Evolutionary conservation across 1,140 invertebrate genomes (phyloP).

Genomic region (Macrocentrus cingulum): DNA sequence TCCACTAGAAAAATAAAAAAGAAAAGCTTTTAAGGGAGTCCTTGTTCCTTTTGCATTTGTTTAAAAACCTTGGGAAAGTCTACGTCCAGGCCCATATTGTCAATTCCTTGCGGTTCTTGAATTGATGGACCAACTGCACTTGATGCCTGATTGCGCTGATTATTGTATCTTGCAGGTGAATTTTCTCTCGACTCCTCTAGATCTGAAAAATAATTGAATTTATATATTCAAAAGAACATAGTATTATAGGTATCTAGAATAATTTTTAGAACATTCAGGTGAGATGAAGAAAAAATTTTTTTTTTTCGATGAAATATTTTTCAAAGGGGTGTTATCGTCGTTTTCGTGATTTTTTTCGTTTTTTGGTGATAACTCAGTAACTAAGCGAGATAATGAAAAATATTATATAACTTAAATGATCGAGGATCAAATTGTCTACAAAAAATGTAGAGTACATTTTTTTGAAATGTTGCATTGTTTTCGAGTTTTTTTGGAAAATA

Average conservation of each 20-base stretch:
- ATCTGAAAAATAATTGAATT: conserved; percentile 37
- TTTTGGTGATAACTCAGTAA: too few relatives aligned
- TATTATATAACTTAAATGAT: too few relatives aligned
- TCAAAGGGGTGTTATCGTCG: too few relatives aligned
- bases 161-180: conserved; percentile 43
- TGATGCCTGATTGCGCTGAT: conserved; percentile 27
- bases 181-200: conserved; percentile 53
- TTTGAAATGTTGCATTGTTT: too few relatives aligned
- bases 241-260: too few relatives aligned
- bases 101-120: conserved; percentile 34
- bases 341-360: too few relatives aligned
- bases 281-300: conserved; percentile 9
- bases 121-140: conserved; percentile 25
- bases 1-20: background rate
- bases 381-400: too few relatives aligned
- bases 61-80: conserved; percentile 55
- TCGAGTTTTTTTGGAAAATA: too few relatives aligned
- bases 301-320: conserved; percentile 7
- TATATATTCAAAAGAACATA: too few relatives aligned
- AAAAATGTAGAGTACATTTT: too few relatives aligned
- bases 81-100: conserved; percentile 50
- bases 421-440: too few relatives aligned
- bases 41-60: conserved; percentile 44
- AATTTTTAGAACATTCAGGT: too few relatives aligned
- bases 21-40: conserved; percentile 20